Conservation (phyloP, 2,888 invertebrate genomes). For the Drosophila sordidula region DNA sequence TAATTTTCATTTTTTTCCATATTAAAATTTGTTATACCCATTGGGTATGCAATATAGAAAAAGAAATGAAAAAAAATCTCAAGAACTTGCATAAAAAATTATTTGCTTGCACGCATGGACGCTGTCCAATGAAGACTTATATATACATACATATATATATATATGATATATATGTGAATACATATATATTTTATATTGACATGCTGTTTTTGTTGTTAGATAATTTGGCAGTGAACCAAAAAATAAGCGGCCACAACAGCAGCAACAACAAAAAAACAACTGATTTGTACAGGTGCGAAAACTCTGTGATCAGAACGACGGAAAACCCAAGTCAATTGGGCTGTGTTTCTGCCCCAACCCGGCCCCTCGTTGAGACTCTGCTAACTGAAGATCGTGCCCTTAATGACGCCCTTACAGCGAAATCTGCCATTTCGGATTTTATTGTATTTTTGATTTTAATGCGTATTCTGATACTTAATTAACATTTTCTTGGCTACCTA, state of each 20-base stretch:
- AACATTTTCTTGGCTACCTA: slow-evolving; percentile 4
- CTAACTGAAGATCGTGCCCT: slow-evolving; percentile 25
- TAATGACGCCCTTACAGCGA: slow-evolving; percentile 4
- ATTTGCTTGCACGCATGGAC: slow-evolving; percentile 52
- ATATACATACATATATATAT: not conserved
- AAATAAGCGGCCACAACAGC: slow-evolving; percentile 39
- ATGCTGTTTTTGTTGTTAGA: slow-evolving; percentile 32
- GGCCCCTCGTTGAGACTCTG: slow-evolving; percentile 1
- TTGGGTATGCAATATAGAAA: slow-evolving; percentile 7
- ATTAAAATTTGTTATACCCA: not conserved
- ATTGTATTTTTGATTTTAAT: slow-evolving; percentile 11
- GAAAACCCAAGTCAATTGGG: slow-evolving; percentile 26
- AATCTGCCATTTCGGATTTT: not conserved
- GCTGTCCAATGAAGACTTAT: slow-evolving; percentile 39
- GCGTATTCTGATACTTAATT: slow-evolving; percentile 1
- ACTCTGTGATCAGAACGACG: slow-evolving; percentile 69
- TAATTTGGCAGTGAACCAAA: slow-evolving; percentile 78
- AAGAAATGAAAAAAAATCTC: slow-evolving; percentile 44
- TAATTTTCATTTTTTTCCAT: not conserved
- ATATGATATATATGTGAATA: not conserved
- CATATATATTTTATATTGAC: slow-evolving; percentile 14
- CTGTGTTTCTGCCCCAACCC: not conserved
- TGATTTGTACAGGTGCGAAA: slow-evolving; percentile 79
- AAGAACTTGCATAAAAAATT: slow-evolving; percentile 55
- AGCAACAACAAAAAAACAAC: slow-evolving; percentile 33